These are phyloP conservation scores for Atractosteus spatula DNA, from an alignment of 2,113 vertebrate genomes.

Conservation along the genomic window DNA sequence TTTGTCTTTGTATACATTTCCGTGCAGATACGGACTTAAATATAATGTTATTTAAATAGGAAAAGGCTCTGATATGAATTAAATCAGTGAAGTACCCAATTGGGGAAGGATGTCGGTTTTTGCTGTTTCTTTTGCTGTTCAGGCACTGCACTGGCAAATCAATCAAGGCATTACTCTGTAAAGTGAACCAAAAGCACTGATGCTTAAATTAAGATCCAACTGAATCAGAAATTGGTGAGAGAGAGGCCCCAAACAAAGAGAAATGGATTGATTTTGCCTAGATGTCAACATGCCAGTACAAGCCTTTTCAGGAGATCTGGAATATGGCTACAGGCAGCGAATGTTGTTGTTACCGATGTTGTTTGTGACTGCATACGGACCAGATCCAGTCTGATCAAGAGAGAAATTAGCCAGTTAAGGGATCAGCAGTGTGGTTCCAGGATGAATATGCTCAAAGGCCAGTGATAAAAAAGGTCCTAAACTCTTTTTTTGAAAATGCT, in stretches of 20 bases:
- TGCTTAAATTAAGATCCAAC: not conserved
- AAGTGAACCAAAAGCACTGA: not conserved
- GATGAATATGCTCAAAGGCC: not conserved
- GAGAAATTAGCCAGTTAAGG: not conserved
- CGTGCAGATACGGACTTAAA: too few relatives aligned
- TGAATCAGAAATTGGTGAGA: not conserved
- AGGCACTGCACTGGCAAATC: slow-evolving; percentile 36
- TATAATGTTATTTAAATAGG: too few relatives aligned
- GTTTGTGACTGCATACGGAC: too few relatives aligned
- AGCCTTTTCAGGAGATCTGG: too few relatives aligned
- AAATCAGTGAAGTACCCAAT: slow-evolving; percentile 52
- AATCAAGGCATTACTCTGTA: slow-evolving; percentile 19
- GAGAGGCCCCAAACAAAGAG: too few relatives aligned
- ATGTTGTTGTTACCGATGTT: too few relatives aligned
- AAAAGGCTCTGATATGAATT: slow-evolving; percentile 50
- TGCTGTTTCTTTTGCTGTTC: slow-evolving; percentile 30
- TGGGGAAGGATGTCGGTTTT: slow-evolving; percentile 43
- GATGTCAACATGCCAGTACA: too few relatives aligned
- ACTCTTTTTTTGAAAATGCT: not conserved
- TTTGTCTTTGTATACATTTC: too few relatives aligned
- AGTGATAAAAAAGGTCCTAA: not conserved
- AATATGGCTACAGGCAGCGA: too few relatives aligned
- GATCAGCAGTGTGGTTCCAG: not conserved
- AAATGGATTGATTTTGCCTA: too few relatives aligned
- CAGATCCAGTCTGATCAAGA: not conserved